phyloP scores from a whole-genome alignment of 2,888 invertebrate species.

The Sesia apiformis region DNA sequence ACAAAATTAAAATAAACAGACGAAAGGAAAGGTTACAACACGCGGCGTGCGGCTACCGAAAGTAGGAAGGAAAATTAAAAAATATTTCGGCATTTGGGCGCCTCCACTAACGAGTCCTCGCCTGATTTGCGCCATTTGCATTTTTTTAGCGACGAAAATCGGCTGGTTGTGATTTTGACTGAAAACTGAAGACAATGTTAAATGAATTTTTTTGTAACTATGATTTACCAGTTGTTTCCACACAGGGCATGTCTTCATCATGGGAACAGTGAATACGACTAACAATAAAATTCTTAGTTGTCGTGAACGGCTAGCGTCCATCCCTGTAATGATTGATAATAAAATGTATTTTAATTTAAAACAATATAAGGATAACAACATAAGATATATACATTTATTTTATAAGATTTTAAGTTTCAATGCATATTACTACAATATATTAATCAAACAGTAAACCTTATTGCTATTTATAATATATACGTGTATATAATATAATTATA shows the following conservation, averaged over 20 bases:
- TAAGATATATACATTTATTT: too few species aligned
- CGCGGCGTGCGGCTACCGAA: constrained; percentile 21
- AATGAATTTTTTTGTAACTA: neutral
- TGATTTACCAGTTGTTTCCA: neutral
- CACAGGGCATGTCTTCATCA: neutral
- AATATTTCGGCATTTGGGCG: constrained; percentile 24
- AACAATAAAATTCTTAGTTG: too few species aligned
- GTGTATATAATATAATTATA: too few species aligned
- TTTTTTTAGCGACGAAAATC: constrained; percentile 12
- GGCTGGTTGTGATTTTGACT: neutral
- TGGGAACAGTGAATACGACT: too few species aligned
- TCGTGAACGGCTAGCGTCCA: too few species aligned
- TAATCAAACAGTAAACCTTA: too few species aligned
- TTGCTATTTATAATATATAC: too few species aligned
- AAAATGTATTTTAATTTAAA: too few species aligned
- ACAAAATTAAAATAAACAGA: constrained; percentile 1
- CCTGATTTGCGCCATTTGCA: neutral
- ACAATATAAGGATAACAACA: too few species aligned
- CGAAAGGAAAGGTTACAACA: constrained; percentile 32
- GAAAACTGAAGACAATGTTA: neutral
- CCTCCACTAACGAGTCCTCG: constrained; percentile 16
- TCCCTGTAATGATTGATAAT: too few species aligned
- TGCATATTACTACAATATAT: too few species aligned
- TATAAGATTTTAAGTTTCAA: too few species aligned
- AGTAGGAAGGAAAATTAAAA: constrained; percentile 57